Evolutionary conservation across 2,113 vertebrate species (phyloP).

Genomic region (Lipophrys pholis): DNA sequence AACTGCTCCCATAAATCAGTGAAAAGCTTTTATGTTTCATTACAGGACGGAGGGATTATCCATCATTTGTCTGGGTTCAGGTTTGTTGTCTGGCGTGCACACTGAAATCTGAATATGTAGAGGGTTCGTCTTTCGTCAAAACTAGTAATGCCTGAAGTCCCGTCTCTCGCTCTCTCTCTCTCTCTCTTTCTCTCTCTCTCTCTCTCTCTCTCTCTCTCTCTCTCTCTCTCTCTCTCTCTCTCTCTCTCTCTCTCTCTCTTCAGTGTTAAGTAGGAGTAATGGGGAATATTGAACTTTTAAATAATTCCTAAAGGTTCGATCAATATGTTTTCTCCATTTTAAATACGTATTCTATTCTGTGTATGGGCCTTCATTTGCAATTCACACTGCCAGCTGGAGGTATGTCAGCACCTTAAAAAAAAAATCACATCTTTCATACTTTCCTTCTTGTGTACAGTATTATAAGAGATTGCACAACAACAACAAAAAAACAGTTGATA

Average conservation of each 20-base stretch:
- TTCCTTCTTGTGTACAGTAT: neutral
- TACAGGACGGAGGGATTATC: conserved; percentile 38
- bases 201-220: neutral
- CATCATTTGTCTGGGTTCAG: conserved; percentile 47
- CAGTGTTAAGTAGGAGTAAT: conserved; percentile 1
- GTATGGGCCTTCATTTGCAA: conserved; percentile 17
- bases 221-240: too few species aligned
- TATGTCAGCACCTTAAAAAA: neutral
- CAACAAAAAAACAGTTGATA: too few species aligned
- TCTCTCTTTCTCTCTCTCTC: neutral
- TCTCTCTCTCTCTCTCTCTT: neutral
- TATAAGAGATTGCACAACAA: neutral
- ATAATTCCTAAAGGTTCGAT: conserved; percentile 9
- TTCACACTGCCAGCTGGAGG: neutral
- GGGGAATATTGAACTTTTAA: conserved; percentile 21
- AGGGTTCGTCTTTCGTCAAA: conserved; percentile 20
- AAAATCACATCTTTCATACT: too few species aligned
- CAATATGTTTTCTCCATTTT: neutral
- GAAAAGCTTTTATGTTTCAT: conserved; percentile 64
- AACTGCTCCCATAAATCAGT: conserved; percentile 62
- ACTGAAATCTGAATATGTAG: conserved; percentile 14
- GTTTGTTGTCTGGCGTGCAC: conserved; percentile 35
- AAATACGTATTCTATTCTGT: conserved; percentile 18
- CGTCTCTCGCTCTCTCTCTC: too few species aligned
- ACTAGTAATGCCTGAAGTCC: conserved; percentile 22